phyloP scores from a whole-genome alignment of 2,113 vertebrate species.

The Plectropomus leopardus region DNA sequence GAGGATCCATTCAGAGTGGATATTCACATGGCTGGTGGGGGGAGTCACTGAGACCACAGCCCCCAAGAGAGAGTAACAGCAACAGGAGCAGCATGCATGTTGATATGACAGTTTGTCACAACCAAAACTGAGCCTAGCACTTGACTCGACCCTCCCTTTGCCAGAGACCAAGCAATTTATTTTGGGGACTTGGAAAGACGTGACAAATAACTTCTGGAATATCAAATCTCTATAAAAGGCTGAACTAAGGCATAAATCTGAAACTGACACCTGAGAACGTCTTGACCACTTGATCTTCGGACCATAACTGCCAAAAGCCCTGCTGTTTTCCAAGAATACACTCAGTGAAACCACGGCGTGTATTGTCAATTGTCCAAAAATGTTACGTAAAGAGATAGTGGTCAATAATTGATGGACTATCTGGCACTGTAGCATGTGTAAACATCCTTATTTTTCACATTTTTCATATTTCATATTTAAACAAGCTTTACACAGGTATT shows the following conservation, averaged over 20 bases:
- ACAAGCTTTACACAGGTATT: not conserved
- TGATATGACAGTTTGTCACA: slow-evolving; percentile 84
- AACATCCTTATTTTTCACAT: not conserved
- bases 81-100: slow-evolving; percentile 69
- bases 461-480: not conserved
- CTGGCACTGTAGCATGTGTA: not conserved
- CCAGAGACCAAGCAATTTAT: slow-evolving; percentile 82
- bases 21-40: slow-evolving; percentile 59
- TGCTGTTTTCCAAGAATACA: slow-evolving; percentile 70
- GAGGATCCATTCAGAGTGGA: slow-evolving; percentile 63
- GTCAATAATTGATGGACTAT: not conserved
- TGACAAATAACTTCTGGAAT: slow-evolving; percentile 86
- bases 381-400: not conserved
- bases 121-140: slow-evolving; percentile 77
- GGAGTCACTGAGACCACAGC: slow-evolving; percentile 62
- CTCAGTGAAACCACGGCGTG: slow-evolving; percentile 21
- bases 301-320: slow-evolving; percentile 43
- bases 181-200: slow-evolving; percentile 85
- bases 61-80: slow-evolving; percentile 67
- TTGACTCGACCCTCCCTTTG: slow-evolving; percentile 72
- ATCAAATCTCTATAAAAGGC: slow-evolving; percentile 88
- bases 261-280: slow-evolving; percentile 78
- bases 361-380: slow-evolving; percentile 46
- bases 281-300: slow-evolving; percentile 72
- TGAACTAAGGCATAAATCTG: slow-evolving; percentile 85